phyloP scores from a whole-genome alignment of 35 echinoderm and acorn worm species.

The Apostichopus parvimensis region DNA sequence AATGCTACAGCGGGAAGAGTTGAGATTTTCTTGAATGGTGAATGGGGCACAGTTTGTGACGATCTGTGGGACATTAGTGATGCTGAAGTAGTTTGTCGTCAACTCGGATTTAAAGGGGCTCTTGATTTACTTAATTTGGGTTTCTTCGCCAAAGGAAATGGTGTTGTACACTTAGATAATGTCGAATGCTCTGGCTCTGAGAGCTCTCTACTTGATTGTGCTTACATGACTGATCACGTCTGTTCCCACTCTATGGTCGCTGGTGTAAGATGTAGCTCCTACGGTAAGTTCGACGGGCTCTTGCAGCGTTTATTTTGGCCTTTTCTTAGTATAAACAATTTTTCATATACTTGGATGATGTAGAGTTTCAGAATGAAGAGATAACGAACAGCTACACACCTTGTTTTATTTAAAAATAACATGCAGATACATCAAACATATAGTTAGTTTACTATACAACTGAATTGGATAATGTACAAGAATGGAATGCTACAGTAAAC shows the following conservation, averaged over 20 bases:
- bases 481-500: too few relatives aligned
- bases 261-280: background rate
- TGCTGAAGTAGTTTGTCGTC: slow-evolving; percentile 19
- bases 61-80: slow-evolving; percentile 36
- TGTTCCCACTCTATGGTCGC: background rate
- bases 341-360: background rate
- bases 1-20: slow-evolving; percentile 13
- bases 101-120: background rate
- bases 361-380: background rate
- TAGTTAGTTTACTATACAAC: too few relatives aligned
- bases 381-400: too few relatives aligned
- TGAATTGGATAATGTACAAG: too few relatives aligned
- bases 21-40: background rate
- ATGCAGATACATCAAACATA: too few relatives aligned
- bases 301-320: too few relatives aligned
- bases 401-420: too few relatives aligned
- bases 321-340: too few relatives aligned
- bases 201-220: background rate
- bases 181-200: background rate
- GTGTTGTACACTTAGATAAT: background rate
- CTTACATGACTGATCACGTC: background rate
- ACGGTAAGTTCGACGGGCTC: background rate
- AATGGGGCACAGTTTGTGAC: slow-evolving; percentile 53
- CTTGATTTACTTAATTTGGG: background rate
- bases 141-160: background rate